Evolutionary conservation across 2,888 invertebrate species (phyloP).

Genomic region (Calliphora vomitoria): DNA sequence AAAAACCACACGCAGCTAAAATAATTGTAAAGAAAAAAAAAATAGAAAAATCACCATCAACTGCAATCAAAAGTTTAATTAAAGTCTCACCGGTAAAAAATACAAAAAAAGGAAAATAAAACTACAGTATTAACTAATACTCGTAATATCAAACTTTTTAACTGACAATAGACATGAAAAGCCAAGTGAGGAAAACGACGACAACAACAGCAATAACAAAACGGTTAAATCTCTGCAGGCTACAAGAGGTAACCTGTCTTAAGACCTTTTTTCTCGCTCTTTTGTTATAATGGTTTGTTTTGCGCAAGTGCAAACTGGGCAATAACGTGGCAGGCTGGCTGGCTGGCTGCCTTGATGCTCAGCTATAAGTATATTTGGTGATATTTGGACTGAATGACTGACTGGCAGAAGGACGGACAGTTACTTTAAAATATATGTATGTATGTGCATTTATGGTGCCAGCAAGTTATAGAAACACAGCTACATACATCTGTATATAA

Average conservation of each 20-base stretch:
- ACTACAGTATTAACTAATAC: background rate
- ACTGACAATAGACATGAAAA: conserved; percentile 64
- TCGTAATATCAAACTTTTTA: conserved; percentile 43
- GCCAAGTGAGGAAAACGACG: conserved; percentile 40
- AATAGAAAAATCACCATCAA: conserved; percentile 40
- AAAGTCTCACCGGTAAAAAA: conserved; percentile 53
- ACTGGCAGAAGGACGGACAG: conserved; percentile 14
- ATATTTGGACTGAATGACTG: conserved; percentile 54
- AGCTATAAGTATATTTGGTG: conserved; percentile 22
- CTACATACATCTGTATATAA: background rate
- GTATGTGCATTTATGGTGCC: conserved; percentile 18
- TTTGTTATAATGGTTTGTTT: conserved; percentile 56
- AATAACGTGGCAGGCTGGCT: conserved; percentile 50
- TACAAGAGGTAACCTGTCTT: conserved; percentile 81
- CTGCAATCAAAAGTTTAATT: conserved; percentile 67
- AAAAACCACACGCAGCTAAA: conserved; percentile 63
- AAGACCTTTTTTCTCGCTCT: conserved; percentile 77
- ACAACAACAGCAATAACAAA: conserved; percentile 65
- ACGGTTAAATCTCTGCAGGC: conserved; percentile 80
- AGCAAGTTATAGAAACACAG: conserved; percentile 21
- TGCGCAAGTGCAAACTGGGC: conserved; percentile 78
- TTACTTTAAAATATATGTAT: conserved; percentile 6
- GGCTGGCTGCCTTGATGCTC: conserved; percentile 28
- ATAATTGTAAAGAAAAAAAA: conserved; percentile 28
- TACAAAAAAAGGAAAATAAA: background rate